Base-by-base conservation (phyloP, 2,888 invertebrate species). In the Hetaerina titia region DNA sequence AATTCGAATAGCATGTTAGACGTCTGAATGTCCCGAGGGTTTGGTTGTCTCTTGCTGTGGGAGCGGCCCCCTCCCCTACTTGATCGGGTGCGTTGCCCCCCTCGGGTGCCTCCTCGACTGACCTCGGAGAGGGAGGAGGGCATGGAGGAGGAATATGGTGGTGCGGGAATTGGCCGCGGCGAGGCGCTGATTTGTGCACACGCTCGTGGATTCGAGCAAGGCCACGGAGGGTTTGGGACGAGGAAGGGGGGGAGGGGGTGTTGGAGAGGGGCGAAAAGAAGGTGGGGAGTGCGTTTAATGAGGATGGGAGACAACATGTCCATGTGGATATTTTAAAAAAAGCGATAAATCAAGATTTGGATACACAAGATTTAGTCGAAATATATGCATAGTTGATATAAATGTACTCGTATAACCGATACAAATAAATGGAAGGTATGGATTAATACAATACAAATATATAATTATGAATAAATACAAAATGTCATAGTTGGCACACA, bases 101-200 rank as follows among this genome's bases (percentile, higher is more conserved):
- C 69, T 7, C 69, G 8, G 45, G 45, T 9, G 8, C 69, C 17
- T 9, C n/a, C 69, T 8, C 17, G 69, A n/a, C 22, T 81, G 81
- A 81, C 81, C 81, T 81, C 81, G 25, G 31, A n/a, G 69, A 22
- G 89, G 89, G 45, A 45, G 45, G 45, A 2, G 45, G 89, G 58
- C 57, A 56, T 56, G 58, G 89, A 22, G 57, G 57, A 45, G 45
- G 45, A 45, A 45, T 1, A 45, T 69, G 69, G n/a, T 74, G 74
- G 69, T 92, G 74, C 92, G 56, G 31, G 69, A 45, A 31, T 81
- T 81, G 81, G 45, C 92, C 92, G 92, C 92, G 64, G 56, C 92
- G 92, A 25, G 92, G 92, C 92, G 92, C 92, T 92, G 92, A 69
- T 92, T n/a, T 74, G 92, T 56, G 92, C 81, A 31, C 92, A 92